Conservation (phyloP, 2,797 vertebrate species). For the Chaetophractus vellerosus region DNA sequence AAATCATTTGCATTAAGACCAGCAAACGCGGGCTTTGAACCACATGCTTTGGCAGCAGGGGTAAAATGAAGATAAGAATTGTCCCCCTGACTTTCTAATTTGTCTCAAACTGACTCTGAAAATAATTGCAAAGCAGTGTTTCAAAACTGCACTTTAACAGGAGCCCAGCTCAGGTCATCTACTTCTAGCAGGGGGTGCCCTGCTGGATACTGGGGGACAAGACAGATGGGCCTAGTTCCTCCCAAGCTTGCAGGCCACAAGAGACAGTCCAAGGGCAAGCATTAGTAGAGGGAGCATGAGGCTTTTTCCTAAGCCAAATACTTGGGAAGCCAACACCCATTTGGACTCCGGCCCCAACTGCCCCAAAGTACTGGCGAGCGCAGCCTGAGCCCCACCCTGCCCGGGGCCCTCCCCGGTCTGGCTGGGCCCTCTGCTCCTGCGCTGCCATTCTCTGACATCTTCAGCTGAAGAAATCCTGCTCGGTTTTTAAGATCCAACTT, state of each 20-base stretch:
- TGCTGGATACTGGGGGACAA: too few species aligned
- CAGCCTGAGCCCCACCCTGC: too few species aligned
- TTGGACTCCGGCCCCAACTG: too few species aligned
- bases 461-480: background rate
- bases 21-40: background rate
- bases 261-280: background rate
- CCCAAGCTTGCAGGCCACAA: background rate
- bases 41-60: background rate
- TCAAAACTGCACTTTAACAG: background rate
- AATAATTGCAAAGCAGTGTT: background rate
- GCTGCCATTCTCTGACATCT: background rate
- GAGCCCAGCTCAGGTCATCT: background rate
- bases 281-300: background rate
- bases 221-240: background rate
- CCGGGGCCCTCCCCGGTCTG: background rate
- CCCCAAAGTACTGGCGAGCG: too few species aligned
- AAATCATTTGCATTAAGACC: background rate
- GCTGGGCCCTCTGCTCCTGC: background rate
- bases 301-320: background rate
- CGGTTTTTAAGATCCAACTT: background rate
- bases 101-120: constrained; percentile 5
- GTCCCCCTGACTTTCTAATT: constrained; percentile 3
- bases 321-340: background rate
- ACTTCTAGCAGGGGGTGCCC: background rate
- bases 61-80: constrained; percentile 42